These are phyloP conservation scores for Helicoverpa zea DNA, from an alignment of 1,140 invertebrate species.

Conservation along the genomic window DNA sequence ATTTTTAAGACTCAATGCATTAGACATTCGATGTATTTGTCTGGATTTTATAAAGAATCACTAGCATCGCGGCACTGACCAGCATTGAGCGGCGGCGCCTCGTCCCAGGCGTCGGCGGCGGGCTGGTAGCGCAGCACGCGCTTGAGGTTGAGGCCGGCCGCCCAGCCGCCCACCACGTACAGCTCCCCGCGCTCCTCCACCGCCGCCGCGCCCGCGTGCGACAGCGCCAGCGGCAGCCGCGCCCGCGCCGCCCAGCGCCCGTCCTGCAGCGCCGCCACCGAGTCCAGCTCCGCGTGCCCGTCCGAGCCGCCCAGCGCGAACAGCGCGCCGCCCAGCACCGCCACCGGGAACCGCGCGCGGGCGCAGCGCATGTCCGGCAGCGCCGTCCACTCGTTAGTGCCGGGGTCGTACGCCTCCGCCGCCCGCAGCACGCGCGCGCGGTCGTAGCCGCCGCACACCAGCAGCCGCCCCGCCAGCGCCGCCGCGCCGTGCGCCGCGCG, in stretches of 20 bases:
- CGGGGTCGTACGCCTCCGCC: conserved; percentile 92
- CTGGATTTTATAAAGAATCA: too few relatives aligned
- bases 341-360: conserved; percentile 92
- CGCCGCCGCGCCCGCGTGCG: conserved; percentile 91
- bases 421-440: conserved; percentile 93
- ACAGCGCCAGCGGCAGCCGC: conserved; percentile 89
- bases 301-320: conserved; percentile 94
- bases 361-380: conserved; percentile 90
- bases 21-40: too few relatives aligned
- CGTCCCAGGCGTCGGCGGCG: conserved; percentile 88
- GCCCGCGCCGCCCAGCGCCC: conserved; percentile 89
- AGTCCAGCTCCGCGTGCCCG: conserved; percentile 87
- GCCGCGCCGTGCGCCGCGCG: conserved; percentile 83
- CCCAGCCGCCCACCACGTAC: conserved; percentile 94
- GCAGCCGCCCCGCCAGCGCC: conserved; percentile 80
- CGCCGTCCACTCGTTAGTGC: conserved; percentile 90
- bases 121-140: conserved; percentile 92
- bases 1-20: too few relatives aligned
- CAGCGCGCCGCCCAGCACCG: conserved; percentile 87
- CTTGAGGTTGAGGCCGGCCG: conserved; percentile 88
- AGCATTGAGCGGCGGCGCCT: conserved; percentile 86
- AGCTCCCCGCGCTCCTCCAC: conserved; percentile 78
- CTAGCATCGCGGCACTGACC: conserved; percentile 16
- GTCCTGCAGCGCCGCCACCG: conserved; percentile 87
- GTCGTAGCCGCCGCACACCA: conserved; percentile 93